phyloP scores from a whole-genome alignment of 1,140 invertebrate species.

The Drosophila hydei region DNA sequence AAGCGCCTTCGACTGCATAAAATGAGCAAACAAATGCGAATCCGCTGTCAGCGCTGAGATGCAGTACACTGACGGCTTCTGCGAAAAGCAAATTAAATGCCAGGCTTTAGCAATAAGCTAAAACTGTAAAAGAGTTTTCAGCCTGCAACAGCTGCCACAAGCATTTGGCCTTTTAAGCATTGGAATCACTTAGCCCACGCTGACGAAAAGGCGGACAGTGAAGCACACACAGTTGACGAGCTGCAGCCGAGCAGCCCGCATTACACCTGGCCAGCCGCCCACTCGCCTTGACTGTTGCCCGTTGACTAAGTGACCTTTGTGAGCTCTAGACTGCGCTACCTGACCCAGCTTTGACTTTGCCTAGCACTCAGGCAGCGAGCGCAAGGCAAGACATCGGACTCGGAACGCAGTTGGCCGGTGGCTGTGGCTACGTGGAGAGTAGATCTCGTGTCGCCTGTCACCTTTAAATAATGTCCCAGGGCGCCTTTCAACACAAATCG shows the following conservation, averaged over 20 bases:
- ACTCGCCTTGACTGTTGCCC: constrained; percentile 64
- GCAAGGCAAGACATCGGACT: constrained; percentile 9
- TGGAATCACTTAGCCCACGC: constrained; percentile 8
- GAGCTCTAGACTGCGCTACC: constrained; percentile 67
- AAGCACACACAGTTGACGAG: constrained; percentile 61
- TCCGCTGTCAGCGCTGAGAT: constrained; percentile 30
- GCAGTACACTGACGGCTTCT: constrained; percentile 20
- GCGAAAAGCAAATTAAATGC: constrained; percentile 54
- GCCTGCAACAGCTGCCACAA: constrained; percentile 55
- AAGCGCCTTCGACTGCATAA: constrained; percentile 44
- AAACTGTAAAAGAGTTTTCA: constrained; percentile 47
- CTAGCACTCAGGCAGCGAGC: constrained; percentile 36
- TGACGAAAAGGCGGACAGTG: constrained; percentile 40
- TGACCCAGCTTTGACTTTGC: constrained; percentile 56
- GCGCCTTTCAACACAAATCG: constrained; percentile 82
- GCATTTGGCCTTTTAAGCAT: constrained; percentile 55
- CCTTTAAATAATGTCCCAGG: constrained; percentile 82
- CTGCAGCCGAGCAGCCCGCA: constrained; percentile 22
- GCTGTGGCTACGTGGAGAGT: constrained; percentile 24
- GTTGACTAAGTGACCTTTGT: constrained; percentile 78
- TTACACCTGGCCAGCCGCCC: background rate
- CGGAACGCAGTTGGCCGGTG: background rate
- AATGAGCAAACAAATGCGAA: constrained; percentile 71
- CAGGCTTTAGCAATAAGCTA: constrained; percentile 44
- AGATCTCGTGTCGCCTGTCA: constrained; percentile 77